Percentiles rank a stretch among this genome's conserved stretches.
Evolutionary conservation across 2,797 vertebrate genomes (phyloP).

Genomic region (Anas georgica): DNA sequence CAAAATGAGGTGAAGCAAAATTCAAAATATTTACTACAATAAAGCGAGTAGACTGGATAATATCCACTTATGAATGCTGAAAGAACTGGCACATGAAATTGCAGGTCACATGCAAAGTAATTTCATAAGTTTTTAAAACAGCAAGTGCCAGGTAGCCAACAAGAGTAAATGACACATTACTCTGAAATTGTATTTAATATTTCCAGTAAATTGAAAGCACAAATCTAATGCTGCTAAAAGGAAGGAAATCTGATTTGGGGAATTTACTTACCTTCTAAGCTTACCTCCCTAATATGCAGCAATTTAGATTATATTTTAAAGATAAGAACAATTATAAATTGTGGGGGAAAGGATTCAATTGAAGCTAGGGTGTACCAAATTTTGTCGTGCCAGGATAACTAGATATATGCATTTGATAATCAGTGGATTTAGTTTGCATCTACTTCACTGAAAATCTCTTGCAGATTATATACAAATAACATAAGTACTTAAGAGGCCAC

Average conservation of each 20-base stretch:
- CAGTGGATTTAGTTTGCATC: neutral
- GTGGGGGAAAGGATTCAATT: neutral
- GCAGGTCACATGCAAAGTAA: neutral
- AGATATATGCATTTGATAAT: neutral
- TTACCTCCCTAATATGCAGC: neutral
- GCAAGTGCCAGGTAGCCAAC: neutral
- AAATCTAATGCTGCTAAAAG: neutral
- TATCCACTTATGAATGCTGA: neutral
- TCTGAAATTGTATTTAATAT: neutral
- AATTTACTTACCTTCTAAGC: neutral
- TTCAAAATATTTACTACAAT: neutral
- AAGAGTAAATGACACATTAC: neutral
- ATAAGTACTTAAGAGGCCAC: neutral
- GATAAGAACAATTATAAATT: neutral
- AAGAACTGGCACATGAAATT: neutral
- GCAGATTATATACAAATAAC: neutral
- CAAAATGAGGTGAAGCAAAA: neutral
- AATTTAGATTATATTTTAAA: constrained; percentile 5
- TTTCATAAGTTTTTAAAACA: neutral
- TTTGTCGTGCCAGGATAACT: neutral
- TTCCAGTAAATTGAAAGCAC: constrained; percentile 4
- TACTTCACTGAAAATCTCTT: neutral
- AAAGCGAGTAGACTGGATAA: neutral
- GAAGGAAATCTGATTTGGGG: neutral
- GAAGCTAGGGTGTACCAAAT: neutral